phyloP scores from a whole-genome alignment of 2,113 vertebrate species.

The Prionailurus bengalensis region DNA sequence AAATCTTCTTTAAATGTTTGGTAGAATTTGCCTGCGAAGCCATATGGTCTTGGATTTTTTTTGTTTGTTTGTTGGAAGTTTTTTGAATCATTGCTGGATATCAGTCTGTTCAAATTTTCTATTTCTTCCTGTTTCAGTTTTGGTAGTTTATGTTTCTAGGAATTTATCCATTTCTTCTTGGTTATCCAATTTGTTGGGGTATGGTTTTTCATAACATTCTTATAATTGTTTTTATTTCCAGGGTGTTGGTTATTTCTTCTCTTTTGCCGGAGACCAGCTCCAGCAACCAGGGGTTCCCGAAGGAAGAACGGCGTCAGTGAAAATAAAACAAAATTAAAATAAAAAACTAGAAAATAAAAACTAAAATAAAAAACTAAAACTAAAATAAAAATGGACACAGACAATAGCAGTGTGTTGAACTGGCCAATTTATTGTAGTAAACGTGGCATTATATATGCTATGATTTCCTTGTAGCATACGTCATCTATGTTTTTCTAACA shows the following conservation, averaged over 20 bases:
- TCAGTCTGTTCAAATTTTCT: not conserved
- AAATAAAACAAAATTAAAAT: too few relatives aligned
- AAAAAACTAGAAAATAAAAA: too few relatives aligned
- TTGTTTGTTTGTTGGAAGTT: not conserved
- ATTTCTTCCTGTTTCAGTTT: not conserved
- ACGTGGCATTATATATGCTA: too few relatives aligned
- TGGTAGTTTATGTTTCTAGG: not conserved
- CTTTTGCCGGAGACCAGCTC: too few relatives aligned
- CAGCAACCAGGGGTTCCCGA: too few relatives aligned
- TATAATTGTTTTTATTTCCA: not conserved
- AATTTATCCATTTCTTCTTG: not conserved
- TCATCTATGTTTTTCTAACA: too few relatives aligned
- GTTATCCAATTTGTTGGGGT: not conserved
- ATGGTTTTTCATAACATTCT: not conserved
- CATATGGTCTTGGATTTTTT: not conserved
- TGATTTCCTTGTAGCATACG: too few relatives aligned
- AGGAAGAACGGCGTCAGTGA: too few relatives aligned
- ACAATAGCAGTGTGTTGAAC: too few relatives aligned
- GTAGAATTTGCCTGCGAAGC: not conserved
- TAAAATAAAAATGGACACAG: too few relatives aligned
- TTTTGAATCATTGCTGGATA: not conserved
- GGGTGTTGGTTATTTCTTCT: not conserved
- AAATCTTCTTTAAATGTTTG: not conserved
- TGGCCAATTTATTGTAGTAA: too few relatives aligned
- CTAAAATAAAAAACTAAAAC: too few relatives aligned